phyloP scores from a whole-genome alignment of 2,113 vertebrate species.

The Lipophrys pholis region DNA sequence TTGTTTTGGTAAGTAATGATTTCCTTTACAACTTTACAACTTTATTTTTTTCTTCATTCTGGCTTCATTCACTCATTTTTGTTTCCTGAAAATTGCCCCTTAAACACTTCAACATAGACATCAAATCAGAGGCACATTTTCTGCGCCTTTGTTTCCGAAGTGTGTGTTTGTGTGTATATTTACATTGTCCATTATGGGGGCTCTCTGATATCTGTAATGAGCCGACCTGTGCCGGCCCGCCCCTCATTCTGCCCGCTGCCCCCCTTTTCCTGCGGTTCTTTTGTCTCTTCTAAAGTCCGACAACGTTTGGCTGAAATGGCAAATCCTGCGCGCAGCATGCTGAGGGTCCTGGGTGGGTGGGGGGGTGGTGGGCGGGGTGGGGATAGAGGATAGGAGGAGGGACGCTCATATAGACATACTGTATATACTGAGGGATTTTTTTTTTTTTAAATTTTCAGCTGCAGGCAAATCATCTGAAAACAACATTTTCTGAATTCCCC shows the following conservation, averaged over 20 bases:
- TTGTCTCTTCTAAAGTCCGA: conserved; percentile 78
- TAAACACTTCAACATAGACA: background rate
- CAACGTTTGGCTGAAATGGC: conserved; percentile 68
- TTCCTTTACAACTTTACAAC: background rate
- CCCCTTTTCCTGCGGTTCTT: conserved; percentile 71
- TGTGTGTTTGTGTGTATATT: background rate
- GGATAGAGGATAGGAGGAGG: background rate
- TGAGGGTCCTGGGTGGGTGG: background rate
- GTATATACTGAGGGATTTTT: conserved; percentile 19
- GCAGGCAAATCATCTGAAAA: conserved; percentile 52
- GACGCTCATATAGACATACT: background rate
- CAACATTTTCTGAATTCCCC: conserved; percentile 86
- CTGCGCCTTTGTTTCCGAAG: background rate
- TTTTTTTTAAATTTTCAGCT: conserved; percentile 27
- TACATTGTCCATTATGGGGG: conserved; percentile 35
- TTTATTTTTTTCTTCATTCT: background rate
- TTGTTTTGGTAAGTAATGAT: conserved; percentile 91
- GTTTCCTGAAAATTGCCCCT: background rate
- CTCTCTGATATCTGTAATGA: conserved; percentile 39
- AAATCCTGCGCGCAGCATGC: conserved; percentile 50
- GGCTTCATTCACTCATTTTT: background rate
- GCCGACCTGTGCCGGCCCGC: conserved; percentile 57
- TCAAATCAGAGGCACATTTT: background rate
- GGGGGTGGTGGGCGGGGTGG: too few species aligned
- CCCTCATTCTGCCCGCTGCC: conserved; percentile 52